Evolutionary conservation across 2,797 vertebrate species (phyloP).

Genomic region (Cynopterus sphinx): DNA sequence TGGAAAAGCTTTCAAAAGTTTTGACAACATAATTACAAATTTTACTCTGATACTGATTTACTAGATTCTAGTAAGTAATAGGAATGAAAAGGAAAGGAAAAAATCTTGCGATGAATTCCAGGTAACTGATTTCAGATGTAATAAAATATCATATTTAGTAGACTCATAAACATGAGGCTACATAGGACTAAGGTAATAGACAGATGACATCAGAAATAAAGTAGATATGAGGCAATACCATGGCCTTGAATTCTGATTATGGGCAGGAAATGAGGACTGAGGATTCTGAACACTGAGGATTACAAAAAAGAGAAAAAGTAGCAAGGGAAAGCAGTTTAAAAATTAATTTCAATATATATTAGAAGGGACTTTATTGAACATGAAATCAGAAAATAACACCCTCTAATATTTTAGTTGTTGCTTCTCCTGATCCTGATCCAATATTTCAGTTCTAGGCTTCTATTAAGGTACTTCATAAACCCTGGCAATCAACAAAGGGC

Average conservation of each 20-base stretch:
- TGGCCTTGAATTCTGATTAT: constrained; percentile 5
- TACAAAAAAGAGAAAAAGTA: constrained; percentile 21
- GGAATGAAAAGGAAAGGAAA: background rate
- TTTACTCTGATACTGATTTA: background rate
- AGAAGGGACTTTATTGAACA: background rate
- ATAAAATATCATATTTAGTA: constrained; percentile 25
- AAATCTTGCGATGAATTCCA: constrained; percentile 5
- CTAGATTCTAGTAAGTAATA: constrained; percentile 24
- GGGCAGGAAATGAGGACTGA: background rate
- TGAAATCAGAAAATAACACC: constrained; percentile 22
- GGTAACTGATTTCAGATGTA: constrained; percentile 37
- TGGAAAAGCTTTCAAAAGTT: constrained; percentile 27
- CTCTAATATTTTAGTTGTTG: background rate
- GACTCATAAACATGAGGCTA: constrained; percentile 3
- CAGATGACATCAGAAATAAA: constrained; percentile 35
- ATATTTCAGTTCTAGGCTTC: constrained; percentile 13
- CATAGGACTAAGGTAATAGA: background rate
- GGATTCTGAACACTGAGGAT: background rate
- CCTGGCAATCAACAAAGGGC: background rate
- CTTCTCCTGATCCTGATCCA: background rate
- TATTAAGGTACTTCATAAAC: background rate
- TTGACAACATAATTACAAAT: background rate
- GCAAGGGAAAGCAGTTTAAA: background rate
- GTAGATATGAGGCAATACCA: constrained; percentile 12
- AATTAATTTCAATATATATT: background rate